Conservation (phyloP, 37 sponge, comb jelly and placozoan species). For the Eunapius fragilis region DNA sequence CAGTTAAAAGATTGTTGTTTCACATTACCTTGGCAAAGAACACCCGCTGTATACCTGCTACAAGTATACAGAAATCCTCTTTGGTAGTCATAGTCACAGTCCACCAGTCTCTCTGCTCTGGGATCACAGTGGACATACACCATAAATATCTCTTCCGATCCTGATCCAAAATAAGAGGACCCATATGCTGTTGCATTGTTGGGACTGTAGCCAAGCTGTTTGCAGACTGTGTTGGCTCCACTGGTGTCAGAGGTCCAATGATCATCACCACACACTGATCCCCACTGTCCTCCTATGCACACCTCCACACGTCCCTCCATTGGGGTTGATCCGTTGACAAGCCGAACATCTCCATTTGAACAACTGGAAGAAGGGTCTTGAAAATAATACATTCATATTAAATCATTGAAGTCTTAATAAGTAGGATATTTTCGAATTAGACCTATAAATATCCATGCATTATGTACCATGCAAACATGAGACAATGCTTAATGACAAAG, state of each 20-base stretch:
- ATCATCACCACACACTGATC: background rate
- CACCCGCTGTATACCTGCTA: background rate
- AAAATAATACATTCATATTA: background rate
- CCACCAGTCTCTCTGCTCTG: background rate
- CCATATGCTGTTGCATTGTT: background rate
- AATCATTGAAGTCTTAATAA: too few species aligned
- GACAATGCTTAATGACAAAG: too few species aligned
- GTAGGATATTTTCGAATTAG: too few species aligned
- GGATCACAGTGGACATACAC: background rate
- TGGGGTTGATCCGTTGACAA: background rate
- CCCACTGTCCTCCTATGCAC: background rate
- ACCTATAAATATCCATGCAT: too few species aligned
- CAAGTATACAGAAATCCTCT: background rate
- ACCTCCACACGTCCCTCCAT: background rate
- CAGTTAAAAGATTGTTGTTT: too few species aligned
- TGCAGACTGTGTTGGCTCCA: background rate
- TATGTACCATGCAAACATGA: too few species aligned
- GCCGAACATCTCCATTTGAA: background rate
- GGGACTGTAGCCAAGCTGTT: background rate
- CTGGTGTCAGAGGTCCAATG: background rate
- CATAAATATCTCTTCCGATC: background rate
- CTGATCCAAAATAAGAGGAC: background rate
- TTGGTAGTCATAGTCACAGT: background rate
- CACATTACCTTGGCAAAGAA: background rate
- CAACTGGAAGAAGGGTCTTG: background rate